These are phyloP conservation scores for Andrena trimmerana DNA, from an alignment of 2,888 invertebrate species.

Conservation along the genomic window DNA sequence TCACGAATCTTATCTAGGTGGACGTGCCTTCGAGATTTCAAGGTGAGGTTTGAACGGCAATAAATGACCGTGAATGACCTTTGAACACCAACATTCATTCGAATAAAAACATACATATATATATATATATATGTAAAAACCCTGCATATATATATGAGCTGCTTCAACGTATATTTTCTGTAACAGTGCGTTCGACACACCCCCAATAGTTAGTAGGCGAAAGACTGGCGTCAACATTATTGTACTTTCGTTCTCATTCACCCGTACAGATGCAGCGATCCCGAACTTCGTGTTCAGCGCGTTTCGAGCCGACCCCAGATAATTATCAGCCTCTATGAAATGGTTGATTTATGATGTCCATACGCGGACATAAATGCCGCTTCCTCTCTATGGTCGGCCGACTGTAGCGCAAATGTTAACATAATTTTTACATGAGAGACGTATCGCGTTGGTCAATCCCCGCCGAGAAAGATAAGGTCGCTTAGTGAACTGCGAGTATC, in stretches of 20 bases:
- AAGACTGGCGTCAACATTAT: neutral
- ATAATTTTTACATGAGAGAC: conserved; percentile 29
- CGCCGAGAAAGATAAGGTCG: conserved; percentile 33
- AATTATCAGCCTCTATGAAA: conserved; percentile 19
- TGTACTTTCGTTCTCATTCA: conserved; percentile 13
- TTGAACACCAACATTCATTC: too few relatives aligned
- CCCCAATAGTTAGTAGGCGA: too few relatives aligned
- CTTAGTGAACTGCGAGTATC: neutral
- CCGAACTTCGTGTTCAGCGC: neutral
- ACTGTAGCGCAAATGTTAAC: conserved; percentile 7
- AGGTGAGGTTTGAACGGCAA: too few relatives aligned
- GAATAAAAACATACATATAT: too few relatives aligned
- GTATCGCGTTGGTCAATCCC: conserved; percentile 26
- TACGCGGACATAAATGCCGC: neutral
- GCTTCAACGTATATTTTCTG: too few relatives aligned
- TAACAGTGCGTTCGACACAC: too few relatives aligned
- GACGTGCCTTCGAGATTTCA: too few relatives aligned
- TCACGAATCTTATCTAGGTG: too few relatives aligned
- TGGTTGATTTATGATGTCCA: conserved; percentile 23
- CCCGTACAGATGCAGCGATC: neutral
- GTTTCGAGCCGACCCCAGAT: neutral
- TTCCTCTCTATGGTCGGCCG: neutral
- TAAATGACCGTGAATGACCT: too few relatives aligned
- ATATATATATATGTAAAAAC: too few relatives aligned
- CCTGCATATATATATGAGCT: too few relatives aligned